phyloP scores from a whole-genome alignment of 2,797 vertebrate species.

The Pteronotus mesoamericanus region DNA sequence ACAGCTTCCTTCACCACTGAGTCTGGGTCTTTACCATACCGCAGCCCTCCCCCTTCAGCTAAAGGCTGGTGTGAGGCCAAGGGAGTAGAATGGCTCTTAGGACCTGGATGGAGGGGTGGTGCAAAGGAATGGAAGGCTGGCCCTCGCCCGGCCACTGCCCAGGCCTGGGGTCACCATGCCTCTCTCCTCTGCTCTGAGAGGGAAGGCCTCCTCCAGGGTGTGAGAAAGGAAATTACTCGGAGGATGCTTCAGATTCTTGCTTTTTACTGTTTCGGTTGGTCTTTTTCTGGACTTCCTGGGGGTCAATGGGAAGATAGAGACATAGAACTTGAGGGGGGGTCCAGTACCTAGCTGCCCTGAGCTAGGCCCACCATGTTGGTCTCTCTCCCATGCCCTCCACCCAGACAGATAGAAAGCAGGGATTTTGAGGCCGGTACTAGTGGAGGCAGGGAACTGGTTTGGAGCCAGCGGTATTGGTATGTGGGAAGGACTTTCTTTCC shows the following conservation, averaged over 20 bases:
- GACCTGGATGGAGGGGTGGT: not conserved
- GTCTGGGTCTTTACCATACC: not conserved
- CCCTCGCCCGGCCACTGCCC: not conserved
- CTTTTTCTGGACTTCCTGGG: not conserved
- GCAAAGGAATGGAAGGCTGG: not conserved
- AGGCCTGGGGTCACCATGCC: not conserved
- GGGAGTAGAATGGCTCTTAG: not conserved
- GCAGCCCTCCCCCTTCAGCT: not conserved
- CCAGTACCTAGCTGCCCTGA: not conserved
- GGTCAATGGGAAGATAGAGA: not conserved
- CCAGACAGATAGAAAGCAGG: not conserved
- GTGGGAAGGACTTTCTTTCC: not conserved
- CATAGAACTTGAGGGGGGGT: not conserved
- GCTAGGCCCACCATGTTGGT: not conserved
- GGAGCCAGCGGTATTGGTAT: not conserved
- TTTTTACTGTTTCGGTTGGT: not conserved
- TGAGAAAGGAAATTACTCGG: not conserved
- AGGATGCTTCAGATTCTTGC: slow-evolving; percentile 4
- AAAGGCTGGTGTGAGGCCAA: not conserved
- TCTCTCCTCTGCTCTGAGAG: not conserved
- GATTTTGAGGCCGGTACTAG: not conserved
- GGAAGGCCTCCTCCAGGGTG: not conserved
- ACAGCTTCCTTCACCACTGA: not conserved
- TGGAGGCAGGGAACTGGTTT: not conserved
- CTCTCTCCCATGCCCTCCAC: not conserved